Conservation (phyloP, 2,888 invertebrate species). For the Eupithecia subumbrata region DNA sequence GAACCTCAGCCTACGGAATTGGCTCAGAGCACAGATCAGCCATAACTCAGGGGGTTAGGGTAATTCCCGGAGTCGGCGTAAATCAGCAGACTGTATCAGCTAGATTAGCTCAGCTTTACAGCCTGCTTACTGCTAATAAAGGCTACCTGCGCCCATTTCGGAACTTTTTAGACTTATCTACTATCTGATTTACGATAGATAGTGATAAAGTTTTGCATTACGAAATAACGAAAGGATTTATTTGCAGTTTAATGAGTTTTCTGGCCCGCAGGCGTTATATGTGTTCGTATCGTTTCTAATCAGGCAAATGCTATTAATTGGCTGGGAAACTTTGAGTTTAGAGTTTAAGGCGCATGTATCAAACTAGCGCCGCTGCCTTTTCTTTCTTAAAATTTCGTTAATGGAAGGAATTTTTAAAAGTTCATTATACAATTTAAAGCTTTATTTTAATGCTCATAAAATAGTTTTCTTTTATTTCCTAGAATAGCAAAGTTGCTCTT, state of each 20-base stretch:
- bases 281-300: background rate
- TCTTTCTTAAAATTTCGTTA: too few relatives aligned
- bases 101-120: conserved; percentile 44
- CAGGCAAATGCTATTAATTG: background rate
- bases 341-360: too few relatives aligned
- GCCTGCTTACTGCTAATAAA: conserved; percentile 43
- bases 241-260: background rate
- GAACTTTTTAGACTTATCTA: background rate
- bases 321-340: background rate
- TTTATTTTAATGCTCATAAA: too few relatives aligned
- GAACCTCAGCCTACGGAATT: conserved; percentile 22
- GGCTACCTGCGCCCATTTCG: conserved; percentile 17
- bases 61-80: conserved; percentile 49
- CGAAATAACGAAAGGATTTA: background rate
- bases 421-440: too few relatives aligned
- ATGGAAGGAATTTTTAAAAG: too few relatives aligned
- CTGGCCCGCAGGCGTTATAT: background rate
- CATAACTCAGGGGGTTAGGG: conserved; percentile 45
- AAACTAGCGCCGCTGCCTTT: too few relatives aligned
- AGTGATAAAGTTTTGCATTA: background rate
- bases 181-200: background rate
- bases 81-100: conserved; percentile 37
- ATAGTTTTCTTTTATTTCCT: too few relatives aligned
- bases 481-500: too few relatives aligned
- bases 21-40: conserved; percentile 44